phyloP scores from a whole-genome alignment of 2,113 vertebrate species.

The Pseudonaja textilis region DNA sequence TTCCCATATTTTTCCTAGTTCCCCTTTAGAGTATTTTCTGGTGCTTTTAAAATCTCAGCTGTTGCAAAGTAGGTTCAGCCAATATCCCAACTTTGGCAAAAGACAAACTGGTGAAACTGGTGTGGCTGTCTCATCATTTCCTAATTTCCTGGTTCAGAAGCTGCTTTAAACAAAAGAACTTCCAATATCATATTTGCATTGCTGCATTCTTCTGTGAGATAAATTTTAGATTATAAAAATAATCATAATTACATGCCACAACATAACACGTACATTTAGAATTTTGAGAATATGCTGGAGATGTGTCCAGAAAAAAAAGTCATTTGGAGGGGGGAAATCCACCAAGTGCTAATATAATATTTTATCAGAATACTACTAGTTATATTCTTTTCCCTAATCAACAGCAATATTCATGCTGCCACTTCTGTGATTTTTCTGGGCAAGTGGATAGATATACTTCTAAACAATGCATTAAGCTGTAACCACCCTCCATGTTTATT shows the following conservation, averaged over 20 bases:
- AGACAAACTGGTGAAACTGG: neutral
- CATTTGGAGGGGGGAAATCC: neutral
- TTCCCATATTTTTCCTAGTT: neutral
- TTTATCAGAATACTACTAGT: neutral
- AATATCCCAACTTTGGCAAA: neutral
- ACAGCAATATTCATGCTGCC: neutral
- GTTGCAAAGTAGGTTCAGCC: neutral
- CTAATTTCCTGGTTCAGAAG: neutral
- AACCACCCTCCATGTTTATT: neutral
- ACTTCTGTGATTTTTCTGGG: neutral
- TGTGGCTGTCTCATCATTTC: neutral
- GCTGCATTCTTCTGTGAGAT: neutral
- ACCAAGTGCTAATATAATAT: neutral
- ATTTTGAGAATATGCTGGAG: neutral
- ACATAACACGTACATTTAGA: neutral
- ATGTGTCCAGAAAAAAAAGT: neutral
- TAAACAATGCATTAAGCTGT: neutral
- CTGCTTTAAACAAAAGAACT: neutral
- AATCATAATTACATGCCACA: no score
- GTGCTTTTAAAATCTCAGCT: neutral
- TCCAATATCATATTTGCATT: neutral
- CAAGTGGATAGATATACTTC: neutral
- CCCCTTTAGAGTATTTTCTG: neutral
- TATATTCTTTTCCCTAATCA: no score
- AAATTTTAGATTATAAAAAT: neutral